These are phyloP conservation scores for Botia almorhae DNA, from an alignment of 2,797 vertebrate genomes.

Conservation along the genomic window DNA sequence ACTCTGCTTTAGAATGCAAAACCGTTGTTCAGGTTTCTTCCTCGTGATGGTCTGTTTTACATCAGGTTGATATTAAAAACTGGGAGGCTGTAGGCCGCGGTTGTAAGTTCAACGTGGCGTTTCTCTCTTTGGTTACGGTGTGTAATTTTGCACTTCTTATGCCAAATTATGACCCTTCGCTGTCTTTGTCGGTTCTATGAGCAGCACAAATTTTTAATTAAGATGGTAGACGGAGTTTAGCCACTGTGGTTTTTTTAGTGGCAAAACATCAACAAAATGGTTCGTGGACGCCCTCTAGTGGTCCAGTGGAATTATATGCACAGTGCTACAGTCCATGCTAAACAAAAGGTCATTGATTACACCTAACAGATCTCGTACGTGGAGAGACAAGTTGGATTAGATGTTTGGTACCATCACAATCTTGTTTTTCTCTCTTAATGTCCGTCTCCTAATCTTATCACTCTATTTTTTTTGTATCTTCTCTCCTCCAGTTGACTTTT, in stretches of 20 bases:
- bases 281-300: conserved; percentile 72
- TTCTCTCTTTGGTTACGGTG: background rate
- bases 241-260: background rate
- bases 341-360: background rate
- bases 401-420: background rate
- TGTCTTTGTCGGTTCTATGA: background rate
- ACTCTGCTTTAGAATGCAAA: conserved; percentile 38
- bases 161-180: background rate
- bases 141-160: background rate
- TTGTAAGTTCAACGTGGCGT: background rate
- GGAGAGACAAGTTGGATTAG: background rate
- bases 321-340: background rate
- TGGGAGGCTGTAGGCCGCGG: background rate
- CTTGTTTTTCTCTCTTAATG: background rate
- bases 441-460: background rate
- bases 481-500: conserved; percentile 85
- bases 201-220: background rate
- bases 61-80: background rate
- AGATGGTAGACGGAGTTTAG: background rate
- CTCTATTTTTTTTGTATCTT: conserved; percentile 21
- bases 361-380: background rate
- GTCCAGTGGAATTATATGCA: background rate
- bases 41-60: conserved; percentile 34
- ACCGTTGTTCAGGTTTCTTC: conserved; percentile 19
- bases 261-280: conserved; percentile 46